phyloP scores from a whole-genome alignment of 2,113 vertebrate species.

The Todiramphus chloris region DNA sequence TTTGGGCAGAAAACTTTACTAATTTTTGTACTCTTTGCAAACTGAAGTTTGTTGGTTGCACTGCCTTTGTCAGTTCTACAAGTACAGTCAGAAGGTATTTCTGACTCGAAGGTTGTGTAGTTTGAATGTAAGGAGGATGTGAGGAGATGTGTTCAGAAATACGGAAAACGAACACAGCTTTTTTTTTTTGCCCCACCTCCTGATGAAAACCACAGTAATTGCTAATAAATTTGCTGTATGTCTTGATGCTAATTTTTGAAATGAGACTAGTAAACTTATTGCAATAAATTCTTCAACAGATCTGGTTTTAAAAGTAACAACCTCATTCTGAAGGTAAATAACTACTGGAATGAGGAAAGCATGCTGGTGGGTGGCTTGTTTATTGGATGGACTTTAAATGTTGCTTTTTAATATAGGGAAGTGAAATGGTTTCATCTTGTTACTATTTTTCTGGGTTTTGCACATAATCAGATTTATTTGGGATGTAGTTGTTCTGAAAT shows the following conservation, averaged over 20 bases:
- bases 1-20: neutral
- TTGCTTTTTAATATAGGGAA: neutral
- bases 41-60: neutral
- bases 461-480: neutral
- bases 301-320: neutral
- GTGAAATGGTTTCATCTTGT: neutral
- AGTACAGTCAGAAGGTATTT: neutral
- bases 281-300: neutral
- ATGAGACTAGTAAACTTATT: neutral
- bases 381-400: neutral
- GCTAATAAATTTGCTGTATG: neutral
- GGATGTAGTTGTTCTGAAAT: neutral
- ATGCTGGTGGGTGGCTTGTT: neutral
- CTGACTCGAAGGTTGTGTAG: neutral
- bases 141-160: neutral
- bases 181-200: neutral
- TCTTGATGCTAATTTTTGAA: neutral
- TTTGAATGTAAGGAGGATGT: neutral
- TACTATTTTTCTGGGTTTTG: neutral
- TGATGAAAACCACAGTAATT: neutral
- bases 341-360: neutral
- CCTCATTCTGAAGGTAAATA: neutral
- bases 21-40: neutral
- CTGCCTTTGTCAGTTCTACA: neutral
- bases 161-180: neutral